Evolutionary conservation across 2,888 invertebrate species (phyloP).

Genomic region (Nezara viridula): DNA sequence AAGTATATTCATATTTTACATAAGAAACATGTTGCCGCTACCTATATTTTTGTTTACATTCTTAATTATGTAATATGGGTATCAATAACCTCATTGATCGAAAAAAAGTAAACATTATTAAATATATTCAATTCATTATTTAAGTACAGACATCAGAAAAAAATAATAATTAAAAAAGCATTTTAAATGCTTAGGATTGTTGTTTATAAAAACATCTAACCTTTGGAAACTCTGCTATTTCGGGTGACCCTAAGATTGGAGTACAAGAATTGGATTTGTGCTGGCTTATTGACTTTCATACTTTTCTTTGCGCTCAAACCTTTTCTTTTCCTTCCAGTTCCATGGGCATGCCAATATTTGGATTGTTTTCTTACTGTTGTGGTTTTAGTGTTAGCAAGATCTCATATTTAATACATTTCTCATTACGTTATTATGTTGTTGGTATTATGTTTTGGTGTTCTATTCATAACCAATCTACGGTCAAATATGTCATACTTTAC

Average conservation of each 20-base stretch:
- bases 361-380: neutral
- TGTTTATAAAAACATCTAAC: neutral
- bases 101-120: too few relatives aligned
- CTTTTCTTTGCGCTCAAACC: constrained; percentile 18
- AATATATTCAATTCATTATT: too few relatives aligned
- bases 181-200: neutral
- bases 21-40: too few relatives aligned
- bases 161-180: neutral
- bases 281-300: constrained; percentile 17
- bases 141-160: too few relatives aligned
- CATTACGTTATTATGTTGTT: too few relatives aligned
- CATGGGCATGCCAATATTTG: neutral
- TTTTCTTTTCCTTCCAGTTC: neutral
- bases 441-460: too few relatives aligned
- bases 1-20: too few relatives aligned
- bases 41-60: too few relatives aligned
- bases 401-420: neutral
- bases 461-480: too few relatives aligned
- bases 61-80: too few relatives aligned
- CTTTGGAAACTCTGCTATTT: neutral
- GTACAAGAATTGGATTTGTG: constrained; percentile 2
- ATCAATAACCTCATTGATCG: too few relatives aligned
- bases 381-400: neutral
- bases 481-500: too few relatives aligned
- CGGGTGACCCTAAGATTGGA: constrained; percentile 4